Evolutionary conservation across 1,140 invertebrate species (phyloP), one percentile per base, ranked within the genome.

Genomic region (Drosophila parabipectinata): DNA sequence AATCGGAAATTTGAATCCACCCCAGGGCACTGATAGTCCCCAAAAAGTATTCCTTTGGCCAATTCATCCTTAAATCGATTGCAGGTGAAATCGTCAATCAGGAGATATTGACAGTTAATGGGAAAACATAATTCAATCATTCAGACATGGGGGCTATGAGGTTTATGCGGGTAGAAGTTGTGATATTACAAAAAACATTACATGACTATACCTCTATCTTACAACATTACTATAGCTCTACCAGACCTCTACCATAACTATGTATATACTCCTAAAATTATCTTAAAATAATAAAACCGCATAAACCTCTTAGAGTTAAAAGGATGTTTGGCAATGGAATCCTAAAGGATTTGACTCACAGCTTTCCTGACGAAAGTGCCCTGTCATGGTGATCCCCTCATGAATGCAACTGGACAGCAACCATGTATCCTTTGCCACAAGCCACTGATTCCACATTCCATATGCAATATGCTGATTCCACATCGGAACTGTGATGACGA

Each of bases 1-100:
- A 80, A 85, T 68, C 62, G 74, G 83, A 85, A 85, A 81, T 75
- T 69, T 21, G 63, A 81, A 63, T 63, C 54, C 39, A 53, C 21
- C 59, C 30, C 21, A 37, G 32, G 1, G 28, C 61, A 21, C 34
- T n/a, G 34, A 37, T 37, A 37, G 41, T 37, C 34, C 9, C 45
- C 58, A 30, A 63, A 63, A 15, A 12, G 15, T 30, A 47, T 64
- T 26, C 60, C 18, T 32, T 67, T 67, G 15, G 63, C 28, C 47
- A 32, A 18, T 34, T 21, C 30, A 34, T 28, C 30, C 57, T 18
- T 9, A 21, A 32, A 14, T 26, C 12, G 4, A 18, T n/a, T 64
- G 45, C 51, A 55, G 39, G 60, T 32, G 63, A 26, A 68, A 57
- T 50, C 66, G 26, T 69, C 66, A 68, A 41, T 68, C 63, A 67